Percentiles rank a stretch among this genome's conserved stretches.
Evolutionary conservation across 2,113 vertebrate genomes (phyloP).

Genomic region (Hymenochirus boettgeri): DNA sequence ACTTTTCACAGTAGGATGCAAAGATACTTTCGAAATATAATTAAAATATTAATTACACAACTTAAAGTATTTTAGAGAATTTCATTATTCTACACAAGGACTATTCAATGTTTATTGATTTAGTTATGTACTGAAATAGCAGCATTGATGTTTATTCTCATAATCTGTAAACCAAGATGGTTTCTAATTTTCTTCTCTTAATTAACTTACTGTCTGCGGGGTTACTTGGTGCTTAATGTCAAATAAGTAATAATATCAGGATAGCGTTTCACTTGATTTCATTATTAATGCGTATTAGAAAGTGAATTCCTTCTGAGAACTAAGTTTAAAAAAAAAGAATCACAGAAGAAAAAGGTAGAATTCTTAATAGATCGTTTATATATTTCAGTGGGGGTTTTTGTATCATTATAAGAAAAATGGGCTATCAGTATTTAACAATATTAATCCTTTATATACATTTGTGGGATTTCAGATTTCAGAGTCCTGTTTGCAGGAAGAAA

Average conservation of each 20-base stretch:
- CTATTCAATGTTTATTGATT: slow-evolving; percentile 49
- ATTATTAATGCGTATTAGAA: slow-evolving; percentile 1
- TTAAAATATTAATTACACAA: slow-evolving; percentile 64
- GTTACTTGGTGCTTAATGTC: background rate
- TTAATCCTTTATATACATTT: too few relatives aligned
- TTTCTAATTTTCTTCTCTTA: slow-evolving; percentile 6
- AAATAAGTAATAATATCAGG: slow-evolving; percentile 13
- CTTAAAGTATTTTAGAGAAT: slow-evolving; percentile 41
- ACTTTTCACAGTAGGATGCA: slow-evolving; percentile 57
- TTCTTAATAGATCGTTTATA: too few relatives aligned
- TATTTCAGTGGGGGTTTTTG: too few relatives aligned
- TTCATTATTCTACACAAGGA: slow-evolving; percentile 11
- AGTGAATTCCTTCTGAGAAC: background rate
- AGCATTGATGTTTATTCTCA: background rate
- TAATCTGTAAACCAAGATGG: background rate
- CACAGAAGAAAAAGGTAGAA: too few relatives aligned
- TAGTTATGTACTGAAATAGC: slow-evolving; percentile 16
- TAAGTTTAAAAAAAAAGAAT: too few relatives aligned
- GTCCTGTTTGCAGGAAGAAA: too few relatives aligned
- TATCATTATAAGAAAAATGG: too few relatives aligned
- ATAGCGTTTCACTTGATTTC: slow-evolving; percentile 6
- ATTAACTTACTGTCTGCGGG: slow-evolving; percentile 11
- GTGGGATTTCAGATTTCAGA: too few relatives aligned
- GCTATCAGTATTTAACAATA: too few relatives aligned
- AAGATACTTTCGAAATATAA: slow-evolving; percentile 56